phyloP scores from a whole-genome alignment of 2,888 invertebrate genomes.

The Cybosia mesomella region DNA sequence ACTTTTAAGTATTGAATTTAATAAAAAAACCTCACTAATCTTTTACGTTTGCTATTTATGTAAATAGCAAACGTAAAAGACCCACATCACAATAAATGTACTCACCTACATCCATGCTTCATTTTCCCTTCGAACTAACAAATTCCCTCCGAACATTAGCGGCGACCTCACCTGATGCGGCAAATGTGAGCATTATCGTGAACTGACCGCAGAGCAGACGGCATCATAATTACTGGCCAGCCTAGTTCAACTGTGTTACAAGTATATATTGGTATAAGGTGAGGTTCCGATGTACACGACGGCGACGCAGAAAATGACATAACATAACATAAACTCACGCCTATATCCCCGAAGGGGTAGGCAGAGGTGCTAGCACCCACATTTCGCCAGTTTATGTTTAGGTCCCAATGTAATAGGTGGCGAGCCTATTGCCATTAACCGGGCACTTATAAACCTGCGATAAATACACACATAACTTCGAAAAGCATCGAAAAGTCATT shows the following conservation, averaged over 20 bases:
- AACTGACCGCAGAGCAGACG: slow-evolving; percentile 34
- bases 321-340: neutral
- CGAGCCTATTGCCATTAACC: no score
- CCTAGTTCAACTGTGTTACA: slow-evolving; percentile 35
- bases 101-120: slow-evolving; percentile 29
- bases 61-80: neutral
- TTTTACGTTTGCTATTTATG: no score
- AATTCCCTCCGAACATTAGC: slow-evolving; percentile 26
- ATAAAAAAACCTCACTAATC: no score
- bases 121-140: slow-evolving; percentile 27
- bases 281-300: neutral
- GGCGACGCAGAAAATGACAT: neutral
- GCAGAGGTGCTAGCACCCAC: no score
- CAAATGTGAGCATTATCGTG: slow-evolving; percentile 29
- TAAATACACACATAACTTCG: no score
- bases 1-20: no score
- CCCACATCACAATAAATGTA: neutral
- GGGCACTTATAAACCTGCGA: no score
- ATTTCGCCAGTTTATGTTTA: no score
- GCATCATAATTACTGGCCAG: slow-evolving; percentile 40
- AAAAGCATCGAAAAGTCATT: no score
- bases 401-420: no score
- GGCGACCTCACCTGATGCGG: slow-evolving; percentile 11
- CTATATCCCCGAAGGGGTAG: no score
- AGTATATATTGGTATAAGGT: slow-evolving; percentile 15